Evolutionary conservation across 2,797 vertebrate species (phyloP).

Genomic region (Enoplosus armatus): DNA sequence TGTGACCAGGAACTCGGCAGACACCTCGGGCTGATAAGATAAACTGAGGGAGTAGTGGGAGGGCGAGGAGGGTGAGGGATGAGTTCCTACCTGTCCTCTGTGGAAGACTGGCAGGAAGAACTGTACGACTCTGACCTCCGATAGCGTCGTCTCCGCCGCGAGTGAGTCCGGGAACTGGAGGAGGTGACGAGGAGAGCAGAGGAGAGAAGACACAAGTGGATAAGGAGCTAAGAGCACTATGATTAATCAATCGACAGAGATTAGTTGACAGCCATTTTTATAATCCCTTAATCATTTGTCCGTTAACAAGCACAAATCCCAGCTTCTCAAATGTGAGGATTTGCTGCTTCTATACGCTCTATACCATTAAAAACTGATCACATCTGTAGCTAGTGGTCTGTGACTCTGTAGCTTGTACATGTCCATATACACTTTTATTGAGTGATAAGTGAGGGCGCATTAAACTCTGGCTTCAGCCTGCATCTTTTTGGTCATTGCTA

Average conservation of each 20-base stretch:
- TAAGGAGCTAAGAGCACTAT: conserved; percentile 19
- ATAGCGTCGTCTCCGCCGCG: conserved; percentile 83
- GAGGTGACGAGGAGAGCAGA: conserved; percentile 35
- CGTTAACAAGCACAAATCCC: neutral
- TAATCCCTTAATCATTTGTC: neutral
- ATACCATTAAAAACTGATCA: neutral
- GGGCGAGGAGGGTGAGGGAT: neutral
- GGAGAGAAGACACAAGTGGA: conserved; percentile 37
- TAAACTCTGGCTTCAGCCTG: neutral
- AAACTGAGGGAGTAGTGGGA: conserved; percentile 31
- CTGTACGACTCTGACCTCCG: conserved; percentile 87
- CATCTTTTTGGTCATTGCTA: neutral
- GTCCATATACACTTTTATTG: neutral
- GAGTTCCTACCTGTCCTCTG: conserved; percentile 89
- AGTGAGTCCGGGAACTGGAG: conserved; percentile 88
- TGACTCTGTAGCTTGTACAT: neutral
- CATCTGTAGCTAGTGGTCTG: neutral
- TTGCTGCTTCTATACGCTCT: neutral
- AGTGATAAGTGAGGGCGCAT: too few species aligned
- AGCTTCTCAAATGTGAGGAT: neutral
- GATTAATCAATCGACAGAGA: neutral
- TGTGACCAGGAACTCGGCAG: conserved; percentile 63
- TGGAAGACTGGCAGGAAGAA: conserved; percentile 86
- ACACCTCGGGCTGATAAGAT: conserved; percentile 75
- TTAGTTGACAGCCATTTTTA: neutral